Conservation (phyloP, 2,888 invertebrate species). For the Tortricodes alternella region DNA sequence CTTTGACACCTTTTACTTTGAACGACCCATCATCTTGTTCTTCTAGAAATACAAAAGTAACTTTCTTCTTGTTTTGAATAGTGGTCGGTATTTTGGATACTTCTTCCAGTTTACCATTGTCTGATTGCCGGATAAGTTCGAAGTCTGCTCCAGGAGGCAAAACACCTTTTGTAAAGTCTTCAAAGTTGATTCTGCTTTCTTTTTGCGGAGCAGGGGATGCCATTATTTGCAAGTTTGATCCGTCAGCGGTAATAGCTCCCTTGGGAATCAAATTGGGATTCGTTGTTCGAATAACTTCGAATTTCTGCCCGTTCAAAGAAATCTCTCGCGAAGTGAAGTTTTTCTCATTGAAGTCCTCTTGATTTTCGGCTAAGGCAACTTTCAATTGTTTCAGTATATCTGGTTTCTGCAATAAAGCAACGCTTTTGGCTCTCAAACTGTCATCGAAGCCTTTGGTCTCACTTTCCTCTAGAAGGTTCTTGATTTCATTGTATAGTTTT, state of each 20-base stretch:
- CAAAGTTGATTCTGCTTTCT: slow-evolving; percentile 87
- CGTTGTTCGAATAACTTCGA: slow-evolving; percentile 87
- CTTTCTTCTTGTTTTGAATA: slow-evolving; percentile 88
- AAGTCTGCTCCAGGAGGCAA: slow-evolving; percentile 91
- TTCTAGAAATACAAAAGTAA: slow-evolving; percentile 92
- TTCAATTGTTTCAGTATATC: slow-evolving; percentile 89
- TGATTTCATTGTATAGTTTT: slow-evolving; percentile 83
- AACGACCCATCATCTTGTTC: slow-evolving; percentile 93
- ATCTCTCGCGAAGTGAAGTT: slow-evolving; percentile 89
- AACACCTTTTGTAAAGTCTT: slow-evolving; percentile 90
- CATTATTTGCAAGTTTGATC: slow-evolving; percentile 66
- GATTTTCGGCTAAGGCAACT: slow-evolving; percentile 87
- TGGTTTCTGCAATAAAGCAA: slow-evolving; percentile 85
- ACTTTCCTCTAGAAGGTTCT: slow-evolving; percentile 79
- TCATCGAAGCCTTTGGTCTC: slow-evolving; percentile 82
- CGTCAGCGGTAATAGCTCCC: slow-evolving; percentile 79
- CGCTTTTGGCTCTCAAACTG: slow-evolving; percentile 73
- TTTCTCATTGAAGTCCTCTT: slow-evolving; percentile 84
- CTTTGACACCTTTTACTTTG: slow-evolving; percentile 92
- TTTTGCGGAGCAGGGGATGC: slow-evolving; percentile 65
- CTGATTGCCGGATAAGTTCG: slow-evolving; percentile 90
- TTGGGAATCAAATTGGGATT: slow-evolving; percentile 86
- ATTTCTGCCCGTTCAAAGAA: slow-evolving; percentile 88
- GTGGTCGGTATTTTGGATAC: slow-evolving; percentile 83
- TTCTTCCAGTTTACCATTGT: slow-evolving; percentile 88